Evolutionary conservation across 2,113 vertebrate species (phyloP).

Genomic region (Rhinolophus ferrumequinum): DNA sequence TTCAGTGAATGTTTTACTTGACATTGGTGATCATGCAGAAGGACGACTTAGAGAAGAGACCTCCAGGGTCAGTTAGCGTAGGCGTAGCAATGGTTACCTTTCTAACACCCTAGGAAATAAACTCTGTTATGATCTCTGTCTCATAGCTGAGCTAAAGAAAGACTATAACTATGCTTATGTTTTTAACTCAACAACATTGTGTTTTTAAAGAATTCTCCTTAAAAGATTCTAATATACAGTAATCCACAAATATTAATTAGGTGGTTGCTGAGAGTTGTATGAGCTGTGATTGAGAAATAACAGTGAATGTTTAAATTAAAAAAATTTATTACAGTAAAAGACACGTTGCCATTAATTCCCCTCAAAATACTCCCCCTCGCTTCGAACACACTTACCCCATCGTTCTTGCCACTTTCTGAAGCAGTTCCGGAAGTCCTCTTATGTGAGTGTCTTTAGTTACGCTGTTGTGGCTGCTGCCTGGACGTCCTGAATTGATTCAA

Average conservation of each 20-base stretch:
- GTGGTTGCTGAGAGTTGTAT: neutral
- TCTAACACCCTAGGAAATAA: neutral
- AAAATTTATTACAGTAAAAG: too few species aligned
- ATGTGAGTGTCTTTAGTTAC: too few species aligned
- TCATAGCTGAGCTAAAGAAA: neutral
- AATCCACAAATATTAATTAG: neutral
- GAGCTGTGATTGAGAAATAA: too few species aligned
- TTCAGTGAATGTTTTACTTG: constrained; percentile 1
- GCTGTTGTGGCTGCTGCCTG: too few species aligned
- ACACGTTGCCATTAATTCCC: too few species aligned
- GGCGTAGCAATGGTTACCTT: neutral
- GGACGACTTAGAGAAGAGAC: neutral
- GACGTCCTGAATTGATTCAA: too few species aligned
- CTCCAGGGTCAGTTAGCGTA: neutral
- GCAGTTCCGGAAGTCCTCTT: too few species aligned
- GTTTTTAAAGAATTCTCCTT: neutral
- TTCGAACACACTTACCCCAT: too few species aligned
- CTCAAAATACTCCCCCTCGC: too few species aligned
- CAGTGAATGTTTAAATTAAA: too few species aligned
- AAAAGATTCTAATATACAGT: neutral
- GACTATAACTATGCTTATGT: neutral
- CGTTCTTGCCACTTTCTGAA: too few species aligned
- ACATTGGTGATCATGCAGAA: neutral
- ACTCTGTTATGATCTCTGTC: neutral
- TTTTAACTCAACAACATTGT: constrained; percentile 5